phyloP scores from a whole-genome alignment of 2,888 invertebrate genomes.

The Drosophila helvetica region DNA sequence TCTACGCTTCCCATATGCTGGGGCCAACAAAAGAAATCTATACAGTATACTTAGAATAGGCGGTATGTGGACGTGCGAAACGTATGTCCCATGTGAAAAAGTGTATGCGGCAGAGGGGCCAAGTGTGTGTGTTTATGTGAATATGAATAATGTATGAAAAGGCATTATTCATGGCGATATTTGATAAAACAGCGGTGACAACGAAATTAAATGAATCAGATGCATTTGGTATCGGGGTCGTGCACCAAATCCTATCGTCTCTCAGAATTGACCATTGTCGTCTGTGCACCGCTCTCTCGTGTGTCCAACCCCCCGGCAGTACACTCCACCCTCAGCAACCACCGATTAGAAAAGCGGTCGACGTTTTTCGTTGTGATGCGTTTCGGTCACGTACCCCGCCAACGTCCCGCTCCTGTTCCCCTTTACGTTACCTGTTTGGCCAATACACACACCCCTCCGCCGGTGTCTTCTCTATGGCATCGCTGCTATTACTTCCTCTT shows the following conservation, averaged over 20 bases:
- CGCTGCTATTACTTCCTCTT: conserved; percentile 13
- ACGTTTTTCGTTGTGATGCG: conserved; percentile 27
- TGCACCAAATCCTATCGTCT: not conserved
- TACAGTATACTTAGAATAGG: not conserved
- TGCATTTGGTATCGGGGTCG: conserved; percentile 43
- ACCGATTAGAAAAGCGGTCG: conserved; percentile 17
- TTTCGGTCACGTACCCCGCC: conserved; percentile 50
- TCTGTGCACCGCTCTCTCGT: not conserved
- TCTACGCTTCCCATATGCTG: not conserved
- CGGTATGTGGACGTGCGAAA: conserved; percentile 27
- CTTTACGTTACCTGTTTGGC: conserved; percentile 66
- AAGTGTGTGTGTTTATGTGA: conserved; percentile 22
- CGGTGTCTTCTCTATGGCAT: conserved; percentile 28
- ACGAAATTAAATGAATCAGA: conserved; percentile 41
- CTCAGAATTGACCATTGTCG: conserved; percentile 1
- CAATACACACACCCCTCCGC: conserved; percentile 54
- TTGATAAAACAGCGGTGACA: conserved; percentile 44
- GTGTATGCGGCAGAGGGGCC: conserved; percentile 24
- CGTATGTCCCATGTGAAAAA: conserved; percentile 1
- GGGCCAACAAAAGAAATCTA: conserved; percentile 1
- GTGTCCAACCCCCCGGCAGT: conserved; percentile 8
- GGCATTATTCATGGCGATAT: conserved; percentile 34
- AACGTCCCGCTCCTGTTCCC: conserved; percentile 20
- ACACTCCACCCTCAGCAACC: not conserved
- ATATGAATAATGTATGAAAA: conserved; percentile 41